These are phyloP conservation scores for Zaprionus lineosus DNA, from an alignment of 2,888 invertebrate genomes.

Conservation along the genomic window DNA sequence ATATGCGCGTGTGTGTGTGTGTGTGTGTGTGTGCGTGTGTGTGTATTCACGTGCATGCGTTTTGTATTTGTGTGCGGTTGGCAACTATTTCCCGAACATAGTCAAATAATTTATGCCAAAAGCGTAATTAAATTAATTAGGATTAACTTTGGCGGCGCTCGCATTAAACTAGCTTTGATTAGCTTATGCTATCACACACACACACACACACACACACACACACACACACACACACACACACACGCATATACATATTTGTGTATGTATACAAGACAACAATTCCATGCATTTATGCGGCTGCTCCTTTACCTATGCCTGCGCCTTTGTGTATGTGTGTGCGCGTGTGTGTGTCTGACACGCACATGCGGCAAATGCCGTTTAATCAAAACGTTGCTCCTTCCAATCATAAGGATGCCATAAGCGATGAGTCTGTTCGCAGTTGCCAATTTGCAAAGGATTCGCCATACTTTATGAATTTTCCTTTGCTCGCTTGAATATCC, in stretches of 20 bases:
- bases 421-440: constrained; percentile 57
- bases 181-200: constrained; percentile 64
- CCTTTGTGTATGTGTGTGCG: constrained; percentile 1
- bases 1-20: constrained; percentile 1
- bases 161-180: constrained; percentile 78
- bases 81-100: constrained; percentile 51
- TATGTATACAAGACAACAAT: constrained; percentile 51
- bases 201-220: constrained; percentile 19
- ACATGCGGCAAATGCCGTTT: constrained; percentile 65
- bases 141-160: constrained; percentile 76
- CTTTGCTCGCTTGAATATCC: not conserved
- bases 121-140: constrained; percentile 77
- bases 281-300: constrained; percentile 49
- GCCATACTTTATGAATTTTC: not conserved
- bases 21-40: constrained; percentile 11
- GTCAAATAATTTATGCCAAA: constrained; percentile 73
- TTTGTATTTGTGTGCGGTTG: constrained; percentile 4
- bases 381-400: constrained; percentile 71
- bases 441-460: constrained; percentile 47
- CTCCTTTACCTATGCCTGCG: constrained; percentile 2
- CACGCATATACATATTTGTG: too few relatives aligned
- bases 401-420: constrained; percentile 75
- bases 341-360: constrained; percentile 22
- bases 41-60: too few relatives aligned
- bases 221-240: constrained; percentile 12